Base-by-base conservation (phyloP, 2,797 vertebrate species). In the Tragopan temminckii region DNA sequence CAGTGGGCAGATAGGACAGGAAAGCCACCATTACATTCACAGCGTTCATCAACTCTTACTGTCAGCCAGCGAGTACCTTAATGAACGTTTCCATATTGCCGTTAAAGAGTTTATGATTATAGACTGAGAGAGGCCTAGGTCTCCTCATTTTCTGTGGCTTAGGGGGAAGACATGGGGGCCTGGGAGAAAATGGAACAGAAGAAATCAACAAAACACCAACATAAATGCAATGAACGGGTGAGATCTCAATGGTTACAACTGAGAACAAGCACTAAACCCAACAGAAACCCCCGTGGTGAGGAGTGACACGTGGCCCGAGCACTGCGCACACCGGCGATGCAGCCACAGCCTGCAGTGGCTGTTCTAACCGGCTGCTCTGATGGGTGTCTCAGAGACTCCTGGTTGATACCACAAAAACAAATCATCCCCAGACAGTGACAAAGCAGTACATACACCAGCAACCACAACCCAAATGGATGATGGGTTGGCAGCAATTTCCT, bases 91-190 rank as follows among this genome's bases (percentile, higher is more conserved):
- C 99, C 99, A 99, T 99, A 98, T 99, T 99, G 98, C 99, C 99
- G 80, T 99, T 99, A 99, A 99, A 99, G 98, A 99, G 98, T 97
- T 99, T 99, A 99, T 99, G 99, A 98, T 98, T 99, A 99, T 98
- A 99, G 96, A 98, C 89, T 98, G 99, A 99, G 97, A 99, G 99
- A 97, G 99, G 99, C 98, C 99, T 98, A 99, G 99, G 98, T 98
- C 99, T 99, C 99, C 98, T 98, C 98, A 99, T 98, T 99, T 99
- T 99, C 99, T 99, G 99, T 99, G 99, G 99, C 97, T 99, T 99
- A 97, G 99, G 99, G 98, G 99, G 99, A 96, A 99, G 99, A 96
- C 98, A 98, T 96, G 99, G 99, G 98, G 99, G 99, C 98, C 99
- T 99, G 98, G 97, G 98, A 98, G 98, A 98, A 98, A 97, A 98